Evolutionary conservation across 2,888 invertebrate species (phyloP), one percentile per base, ranked within the genome.

Genomic region (Athalia rosae): DNA sequence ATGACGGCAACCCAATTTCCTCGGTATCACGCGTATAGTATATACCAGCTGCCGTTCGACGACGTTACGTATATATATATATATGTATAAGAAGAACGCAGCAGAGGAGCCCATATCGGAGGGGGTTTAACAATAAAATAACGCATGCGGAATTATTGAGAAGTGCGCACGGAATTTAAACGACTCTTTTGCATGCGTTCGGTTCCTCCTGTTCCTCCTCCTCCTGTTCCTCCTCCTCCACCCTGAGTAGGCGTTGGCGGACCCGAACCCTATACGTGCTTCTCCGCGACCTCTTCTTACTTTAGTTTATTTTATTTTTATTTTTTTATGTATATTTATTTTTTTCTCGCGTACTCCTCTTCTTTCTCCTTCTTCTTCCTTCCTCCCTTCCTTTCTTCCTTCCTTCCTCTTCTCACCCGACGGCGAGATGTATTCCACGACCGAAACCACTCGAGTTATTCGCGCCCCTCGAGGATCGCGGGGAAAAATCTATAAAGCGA

Each of bases 1-100:
- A 79, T 78, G 79, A 77, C 78, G 80, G 74, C 78, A 82, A 82
- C 82, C 80, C 80, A 82, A 82, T 82, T 82, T 80, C 69, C 79
- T 77, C 76, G 76, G 79, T 61, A 79, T 78, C 73, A 79, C 71
- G 71, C 71, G 69, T 58, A 15, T 77, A 74, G 43, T 56, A 71
- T 78, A 73, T 58, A 79, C 78, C 78, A 66, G 77, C 77, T 28
- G 67, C 28, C 28, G 28, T 28, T 28, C 28, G 28, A 28, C 28
- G 28, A 28, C 28, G 28, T 28, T 28, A 28, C 28, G 28, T 28
- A 28, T n/a, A n/a, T 81, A 28, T 28, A 28, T 28, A 28, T n/a
- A n/a, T 81, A 78, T 79, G 79, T 79, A 79, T 79, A 80, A 80
- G 81, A 81, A 80, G 80, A 80, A 80, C 80, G 80, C 79, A 78